These are phyloP conservation scores for Albula glossodonta DNA, from an alignment of 2,113 vertebrate species.

Conservation along the genomic window DNA sequence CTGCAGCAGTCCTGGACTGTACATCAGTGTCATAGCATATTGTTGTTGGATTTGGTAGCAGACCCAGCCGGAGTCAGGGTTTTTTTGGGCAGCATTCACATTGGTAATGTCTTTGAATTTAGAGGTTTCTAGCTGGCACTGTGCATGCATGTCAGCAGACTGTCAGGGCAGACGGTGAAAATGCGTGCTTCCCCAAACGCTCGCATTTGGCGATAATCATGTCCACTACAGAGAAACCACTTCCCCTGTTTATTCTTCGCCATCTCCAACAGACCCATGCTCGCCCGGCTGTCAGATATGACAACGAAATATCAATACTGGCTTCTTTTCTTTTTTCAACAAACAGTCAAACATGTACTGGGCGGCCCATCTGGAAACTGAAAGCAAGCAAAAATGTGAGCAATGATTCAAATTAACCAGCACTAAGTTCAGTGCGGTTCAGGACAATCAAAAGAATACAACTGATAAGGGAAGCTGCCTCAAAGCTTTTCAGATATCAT, in stretches of 20 bases:
- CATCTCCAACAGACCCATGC: background rate
- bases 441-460: no score
- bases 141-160: background rate
- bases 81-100: no score
- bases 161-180: background rate
- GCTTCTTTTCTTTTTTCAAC: background rate
- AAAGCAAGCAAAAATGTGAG: background rate
- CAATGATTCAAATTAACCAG: no score
- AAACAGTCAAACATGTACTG: background rate
- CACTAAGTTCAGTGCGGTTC: no score
- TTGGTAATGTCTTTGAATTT: background rate
- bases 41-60: no score
- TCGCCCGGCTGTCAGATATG: background rate
- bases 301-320: background rate
- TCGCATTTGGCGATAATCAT: background rate
- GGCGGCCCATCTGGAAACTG: background rate
- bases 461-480: no score
- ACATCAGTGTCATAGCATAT: no score
- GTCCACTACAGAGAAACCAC: background rate
- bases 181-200: background rate
- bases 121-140: background rate
- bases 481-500: no score
- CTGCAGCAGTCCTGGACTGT: no score
- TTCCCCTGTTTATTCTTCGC: constrained; percentile 8
- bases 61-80: no score